Percentiles rank a stretch among this genome's conserved stretches.
These are phyloP conservation scores for Rhopalosiphum maidis DNA, from an alignment of 1,140 invertebrate species.

Conservation along the genomic window DNA sequence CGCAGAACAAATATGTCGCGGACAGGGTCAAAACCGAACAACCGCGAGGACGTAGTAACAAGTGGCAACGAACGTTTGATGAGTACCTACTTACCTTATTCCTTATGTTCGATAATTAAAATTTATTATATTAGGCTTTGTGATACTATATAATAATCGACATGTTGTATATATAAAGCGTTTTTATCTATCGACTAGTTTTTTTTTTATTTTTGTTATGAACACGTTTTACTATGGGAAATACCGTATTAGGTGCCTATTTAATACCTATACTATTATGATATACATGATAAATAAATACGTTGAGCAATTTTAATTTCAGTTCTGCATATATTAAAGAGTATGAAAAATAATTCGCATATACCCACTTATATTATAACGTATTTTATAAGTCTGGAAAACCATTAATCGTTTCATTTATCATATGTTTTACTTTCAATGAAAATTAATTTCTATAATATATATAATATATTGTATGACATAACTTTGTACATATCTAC, in stretches of 20 bases:
- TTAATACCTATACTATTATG: neutral
- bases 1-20: neutral
- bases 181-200: neutral
- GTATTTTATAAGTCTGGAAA: neutral
- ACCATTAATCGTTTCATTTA: neutral
- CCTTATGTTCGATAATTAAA: neutral
- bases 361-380: neutral
- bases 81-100: neutral
- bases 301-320: neutral
- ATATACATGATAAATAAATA: neutral
- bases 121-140: neutral
- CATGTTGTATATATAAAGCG: too few relatives aligned
- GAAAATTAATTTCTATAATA: neutral
- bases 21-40: constrained; percentile 8
- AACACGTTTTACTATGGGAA: neutral
- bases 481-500: neutral
- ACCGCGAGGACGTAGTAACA: neutral
- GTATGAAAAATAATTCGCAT: neutral
- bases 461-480: neutral
- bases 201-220: neutral
- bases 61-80: neutral
- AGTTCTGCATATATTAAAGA: neutral
- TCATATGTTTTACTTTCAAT: neutral
- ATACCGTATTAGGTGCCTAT: neutral
- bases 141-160: too few relatives aligned